Evolutionary conservation across 2,888 invertebrate genomes (phyloP), one percentile per base, ranked within the genome.

Genomic region (Dynastes tityus): DNA sequence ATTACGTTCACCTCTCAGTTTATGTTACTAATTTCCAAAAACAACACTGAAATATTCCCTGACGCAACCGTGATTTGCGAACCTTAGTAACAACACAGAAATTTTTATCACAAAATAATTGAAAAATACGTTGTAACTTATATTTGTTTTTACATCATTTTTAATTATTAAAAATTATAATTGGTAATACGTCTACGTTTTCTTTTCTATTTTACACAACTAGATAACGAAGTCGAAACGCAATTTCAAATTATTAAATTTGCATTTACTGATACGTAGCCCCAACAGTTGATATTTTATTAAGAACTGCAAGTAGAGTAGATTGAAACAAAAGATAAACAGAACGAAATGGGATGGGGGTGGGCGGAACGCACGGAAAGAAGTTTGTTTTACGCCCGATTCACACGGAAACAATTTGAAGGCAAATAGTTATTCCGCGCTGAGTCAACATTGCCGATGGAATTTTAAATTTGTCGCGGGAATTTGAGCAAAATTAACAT

Each of bases 391-490:
- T 83, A 83, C 84, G 84, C 84, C 82, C 81, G 82, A 82, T 83
- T 84, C 84, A 83, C 83, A 82, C 82, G 82, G 84, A 83, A 84
- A 83, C 83, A 84, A 83, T 84, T 83, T 83, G 82, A 82, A 84
- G 78, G 83, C 84, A 84, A 84, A 84, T 83, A 45, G 45, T 45
- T 45, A 84, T 83, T 81, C 82, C 80, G 77, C 73, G 80, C 80
- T 81, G 82, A 81, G 83, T 82, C 82, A 83, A 83, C 82, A 83
- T 78, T 82, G 81, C 78, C 80, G 82, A 82, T 82, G 80, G 83
- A 83, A 83, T 83, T 83, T 83, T 83, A 83, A 83, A 83, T 83
- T 82, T 81, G 81, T 79, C 78, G 81, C 82, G 79, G 81, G 81
- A 82, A 80, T 82, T 81, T 79, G 78, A 63, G 64, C 77, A 80